Base-by-base conservation (phyloP, 1,140 invertebrate species). In the Aporrectodea caliginosa region DNA sequence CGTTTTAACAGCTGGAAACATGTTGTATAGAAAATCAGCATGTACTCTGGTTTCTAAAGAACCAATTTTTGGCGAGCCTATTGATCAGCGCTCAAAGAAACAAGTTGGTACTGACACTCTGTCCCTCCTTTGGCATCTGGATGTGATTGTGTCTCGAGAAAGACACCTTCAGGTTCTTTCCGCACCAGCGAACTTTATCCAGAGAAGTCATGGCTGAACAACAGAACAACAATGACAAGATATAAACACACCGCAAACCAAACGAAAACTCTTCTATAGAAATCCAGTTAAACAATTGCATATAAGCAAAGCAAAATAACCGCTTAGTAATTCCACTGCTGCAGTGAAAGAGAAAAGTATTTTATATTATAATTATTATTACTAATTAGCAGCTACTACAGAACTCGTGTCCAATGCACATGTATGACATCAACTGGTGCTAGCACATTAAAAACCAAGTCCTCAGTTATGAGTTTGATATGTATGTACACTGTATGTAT, bases 81-180 rank as follows among this genome's bases (percentile, higher is more conserved):
- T n/a, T n/a, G n/a, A n/a, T n/a, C n/a, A n/a, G n/a, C n/a, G n/a
- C 22, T 58, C 43, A 12, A 58, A 58, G 43, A 12, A 58, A 12
- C 43, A 58, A 58, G 43, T 22, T 6, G 43, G 6, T 33, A 79
- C 73, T 34, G 69, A 75, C 73, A 12, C 95, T 95, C 89, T 98
- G 96, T 22, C 97, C 97, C 87, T 99, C 98, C 87, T 98, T 98
- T 22, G 98, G 98, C 91, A 99, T 91, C 89, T 99, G 98, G 80
- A 99, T 98, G 43, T 95, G 92, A 86, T 95, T 94, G 90, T 99
- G 96, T 90, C 99, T 99, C 87, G 96, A 98, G 80, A 95, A 91
- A 92, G 97, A 96, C 83, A 99, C 97, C 86, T 96, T 92, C 89
- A 99, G 97, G 83, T 93, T 92, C 89, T 98, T 99, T 75, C 95